These are phyloP conservation scores for Vesta saturnalis DNA, from an alignment of 2,888 invertebrate genomes.

Conservation along the genomic window DNA sequence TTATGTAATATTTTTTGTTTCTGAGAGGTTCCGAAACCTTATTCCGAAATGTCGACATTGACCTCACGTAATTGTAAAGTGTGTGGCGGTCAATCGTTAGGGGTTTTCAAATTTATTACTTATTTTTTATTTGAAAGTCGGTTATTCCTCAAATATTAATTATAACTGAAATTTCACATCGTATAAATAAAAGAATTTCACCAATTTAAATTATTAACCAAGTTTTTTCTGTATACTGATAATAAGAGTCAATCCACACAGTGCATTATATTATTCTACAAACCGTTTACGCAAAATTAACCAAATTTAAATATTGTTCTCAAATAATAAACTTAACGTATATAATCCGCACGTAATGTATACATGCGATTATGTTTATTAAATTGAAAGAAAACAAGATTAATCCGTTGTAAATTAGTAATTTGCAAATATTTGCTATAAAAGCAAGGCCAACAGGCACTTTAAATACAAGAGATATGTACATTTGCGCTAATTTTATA, in stretches of 20 bases:
- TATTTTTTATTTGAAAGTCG: too few relatives aligned
- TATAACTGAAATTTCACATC: too few relatives aligned
- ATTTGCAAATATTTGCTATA: not conserved
- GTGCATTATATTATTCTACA: too few relatives aligned
- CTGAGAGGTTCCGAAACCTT: too few relatives aligned
- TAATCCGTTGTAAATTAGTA: not conserved
- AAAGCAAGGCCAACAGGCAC: not conserved
- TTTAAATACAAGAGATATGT: not conserved
- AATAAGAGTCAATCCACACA: too few relatives aligned
- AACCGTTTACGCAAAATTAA: too few relatives aligned
- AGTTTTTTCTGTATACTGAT: not conserved
- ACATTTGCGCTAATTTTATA: constrained; percentile 1
- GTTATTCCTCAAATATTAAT: too few relatives aligned
- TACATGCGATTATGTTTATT: not conserved
- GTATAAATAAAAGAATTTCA: not conserved
- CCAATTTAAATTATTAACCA: constrained; percentile 17
- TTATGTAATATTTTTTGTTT: too few relatives aligned
- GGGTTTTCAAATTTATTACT: too few relatives aligned
- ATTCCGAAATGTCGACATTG: too few relatives aligned
- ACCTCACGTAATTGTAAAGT: too few relatives aligned
- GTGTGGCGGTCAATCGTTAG: too few relatives aligned
- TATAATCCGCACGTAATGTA: not conserved
- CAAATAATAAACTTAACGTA: not conserved
- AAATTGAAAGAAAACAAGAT: not conserved
- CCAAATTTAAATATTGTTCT: not conserved